Base-by-base conservation (phyloP, 2,888 invertebrate genomes). In the Lasioglossum pauxillum region DNA sequence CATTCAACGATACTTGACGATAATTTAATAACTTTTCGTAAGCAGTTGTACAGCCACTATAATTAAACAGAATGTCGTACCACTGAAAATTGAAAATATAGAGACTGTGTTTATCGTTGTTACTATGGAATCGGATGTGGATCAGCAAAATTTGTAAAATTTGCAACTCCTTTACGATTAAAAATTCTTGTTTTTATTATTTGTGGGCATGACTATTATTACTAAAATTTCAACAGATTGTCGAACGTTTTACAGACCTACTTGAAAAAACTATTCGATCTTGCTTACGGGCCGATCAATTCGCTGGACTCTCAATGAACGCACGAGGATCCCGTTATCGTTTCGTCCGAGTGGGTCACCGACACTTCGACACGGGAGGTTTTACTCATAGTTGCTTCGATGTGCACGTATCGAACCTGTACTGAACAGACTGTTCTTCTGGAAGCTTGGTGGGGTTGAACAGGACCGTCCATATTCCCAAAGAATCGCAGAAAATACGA, bases 261-360 rank as follows among this genome's bases (percentile, higher is more conserved):
- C 67, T 86, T 81, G 81, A 86, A 81, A 85, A 86, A 82, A 41
- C 67, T 46, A 64, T 80, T 80, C 78, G 86, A 75, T 84, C 71
- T 44, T 75, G n/a, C 72, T 72, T 64, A 46, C 72, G 31, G 44
- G 49, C 71, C 73, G 85, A 88, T 85, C 84, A 80, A 90, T 87
- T 87, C 73, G 64, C 72, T 74, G 38, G 81, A 74, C 71, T 88
- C 77, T 87, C 80, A 90, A 89, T 89, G 89, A 84, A 90, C 88
- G 88, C 87, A 87, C 82, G 82, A 84, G 90, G 88, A 90, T 95
- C 92, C 95, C 95, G 95, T 95, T 95, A 95, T 92, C 93, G 93
- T 93, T 92, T 92, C 90, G 89, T 93, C 90, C 92, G 93, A 95
- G 95, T 95, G 95, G 95, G 95, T 95, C 95, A 95, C 93, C 93